Evolutionary conservation across 2,888 invertebrate genomes (phyloP).

Genomic region (Athalia cordata): DNA sequence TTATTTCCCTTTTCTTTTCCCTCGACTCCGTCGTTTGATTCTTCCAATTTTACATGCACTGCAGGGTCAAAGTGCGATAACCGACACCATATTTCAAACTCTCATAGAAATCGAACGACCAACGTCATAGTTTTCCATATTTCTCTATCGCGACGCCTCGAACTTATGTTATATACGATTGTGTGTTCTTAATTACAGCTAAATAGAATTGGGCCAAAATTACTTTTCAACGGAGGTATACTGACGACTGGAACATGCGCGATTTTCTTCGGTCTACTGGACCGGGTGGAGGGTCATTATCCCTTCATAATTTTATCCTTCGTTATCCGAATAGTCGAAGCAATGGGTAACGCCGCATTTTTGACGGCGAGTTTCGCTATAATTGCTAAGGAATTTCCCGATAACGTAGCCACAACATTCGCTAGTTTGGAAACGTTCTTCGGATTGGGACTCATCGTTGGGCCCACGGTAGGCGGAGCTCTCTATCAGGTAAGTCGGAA

Average conservation of each 20-base stretch:
- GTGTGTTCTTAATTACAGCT: slow-evolving; percentile 73
- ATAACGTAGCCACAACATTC: slow-evolving; percentile 90
- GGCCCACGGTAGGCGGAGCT: slow-evolving; percentile 92
- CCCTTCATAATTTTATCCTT: slow-evolving; percentile 88
- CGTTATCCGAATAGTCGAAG: slow-evolving; percentile 86
- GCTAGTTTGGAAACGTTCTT: slow-evolving; percentile 91
- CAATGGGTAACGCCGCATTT: slow-evolving; percentile 90
- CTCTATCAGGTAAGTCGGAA: slow-evolving; percentile 78
- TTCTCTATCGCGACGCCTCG: neutral
- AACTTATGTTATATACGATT: neutral
- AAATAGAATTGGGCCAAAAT: slow-evolving; percentile 85
- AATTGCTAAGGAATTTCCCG: slow-evolving; percentile 90
- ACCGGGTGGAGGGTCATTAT: slow-evolving; percentile 82
- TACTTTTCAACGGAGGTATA: slow-evolving; percentile 88
- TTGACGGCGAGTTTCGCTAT: slow-evolving; percentile 91
- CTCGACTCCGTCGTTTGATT: neutral
- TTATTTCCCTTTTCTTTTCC: neutral
- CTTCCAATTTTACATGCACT: slow-evolving; percentile 20
- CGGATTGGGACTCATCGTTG: slow-evolving; percentile 90
- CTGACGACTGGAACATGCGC: slow-evolving; percentile 89
- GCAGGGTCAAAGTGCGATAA: slow-evolving; percentile 30
- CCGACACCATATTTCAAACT: slow-evolving; percentile 9
- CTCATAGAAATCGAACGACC: neutral
- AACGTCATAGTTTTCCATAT: slow-evolving; percentile 21
- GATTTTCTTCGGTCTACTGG: slow-evolving; percentile 82